Percentiles rank a stretch among this genome's conserved stretches.
These are phyloP conservation scores for Vulpes ferrilata DNA, from an alignment of 2,113 vertebrate genomes.

Conservation along the genomic window DNA sequence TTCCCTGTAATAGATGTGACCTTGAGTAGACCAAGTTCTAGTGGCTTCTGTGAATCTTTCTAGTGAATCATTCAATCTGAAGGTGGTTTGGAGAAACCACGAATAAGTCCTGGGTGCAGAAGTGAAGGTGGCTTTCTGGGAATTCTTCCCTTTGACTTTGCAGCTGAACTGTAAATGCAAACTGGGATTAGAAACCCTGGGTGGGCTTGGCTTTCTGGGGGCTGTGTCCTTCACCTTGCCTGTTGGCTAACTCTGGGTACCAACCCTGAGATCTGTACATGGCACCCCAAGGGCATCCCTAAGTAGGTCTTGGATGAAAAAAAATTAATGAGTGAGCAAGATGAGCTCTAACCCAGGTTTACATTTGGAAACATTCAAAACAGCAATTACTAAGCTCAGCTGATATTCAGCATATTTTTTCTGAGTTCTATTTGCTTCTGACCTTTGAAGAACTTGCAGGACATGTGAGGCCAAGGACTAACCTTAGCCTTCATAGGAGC, in stretches of 20 bases:
- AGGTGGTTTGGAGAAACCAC: neutral
- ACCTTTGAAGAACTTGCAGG: neutral
- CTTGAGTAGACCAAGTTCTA: neutral
- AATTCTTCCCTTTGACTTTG: too few species aligned
- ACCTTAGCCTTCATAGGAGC: neutral
- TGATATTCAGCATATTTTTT: neutral
- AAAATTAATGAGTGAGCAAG: neutral
- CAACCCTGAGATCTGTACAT: neutral
- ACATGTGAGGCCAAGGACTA: neutral
- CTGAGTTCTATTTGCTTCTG: neutral
- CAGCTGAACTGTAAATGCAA: neutral
- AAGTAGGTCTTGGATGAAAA: neutral
- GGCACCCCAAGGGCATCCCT: too few species aligned
- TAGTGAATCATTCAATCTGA: neutral
- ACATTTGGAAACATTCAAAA: neutral
- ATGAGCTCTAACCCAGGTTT: neutral
- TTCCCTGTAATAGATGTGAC: neutral
- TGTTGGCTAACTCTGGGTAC: neutral
- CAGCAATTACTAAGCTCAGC: neutral
- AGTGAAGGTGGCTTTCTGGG: neutral
- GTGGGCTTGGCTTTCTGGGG: neutral
- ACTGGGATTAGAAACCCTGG: neutral
- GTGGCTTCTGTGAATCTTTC: neutral
- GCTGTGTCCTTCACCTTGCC: fast-evolving
- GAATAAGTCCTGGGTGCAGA: neutral